Percentiles rank a stretch among this genome's conserved stretches.
phyloP scores from a whole-genome alignment of 1,140 invertebrate species.

The Calephelis virginiensis region DNA sequence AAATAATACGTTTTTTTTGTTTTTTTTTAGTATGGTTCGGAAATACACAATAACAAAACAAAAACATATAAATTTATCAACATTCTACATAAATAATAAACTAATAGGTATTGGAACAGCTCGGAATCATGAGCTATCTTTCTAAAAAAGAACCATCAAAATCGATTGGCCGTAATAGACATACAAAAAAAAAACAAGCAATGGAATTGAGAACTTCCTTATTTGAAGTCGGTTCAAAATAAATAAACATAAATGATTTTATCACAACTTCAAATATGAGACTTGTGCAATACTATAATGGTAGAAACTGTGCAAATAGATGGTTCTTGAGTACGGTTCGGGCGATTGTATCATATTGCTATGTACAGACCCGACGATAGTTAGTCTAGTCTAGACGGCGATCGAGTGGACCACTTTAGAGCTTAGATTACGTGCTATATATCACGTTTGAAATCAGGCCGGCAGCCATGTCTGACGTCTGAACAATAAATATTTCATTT shows the following conservation, averaged over 20 bases:
- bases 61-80: no score
- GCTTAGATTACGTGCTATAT: conserved; percentile 48
- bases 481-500: conserved; percentile 17
- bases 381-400: conserved; percentile 49
- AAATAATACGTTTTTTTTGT: no score
- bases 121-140: no score
- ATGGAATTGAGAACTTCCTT: no score
- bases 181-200: no score
- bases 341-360: conserved; percentile 59
- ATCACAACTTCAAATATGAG: conserved; percentile 34
- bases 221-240: no score
- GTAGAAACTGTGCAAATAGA: conserved; percentile 50
- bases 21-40: no score
- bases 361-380: conserved; percentile 48
- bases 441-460: conserved; percentile 42
- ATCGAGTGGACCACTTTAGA: conserved; percentile 50
- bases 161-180: no score
- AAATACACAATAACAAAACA: no score
- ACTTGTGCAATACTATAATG: conserved; percentile 53
- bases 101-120: no score
- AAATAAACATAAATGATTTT: neutral
- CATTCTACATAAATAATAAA: no score
- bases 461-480: conserved; percentile 24
- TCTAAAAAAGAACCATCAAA: no score
- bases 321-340: conserved; percentile 44